These are phyloP conservation scores for Itoplectis maculator DNA, from an alignment of 2,888 invertebrate genomes.

Conservation along the genomic window DNA sequence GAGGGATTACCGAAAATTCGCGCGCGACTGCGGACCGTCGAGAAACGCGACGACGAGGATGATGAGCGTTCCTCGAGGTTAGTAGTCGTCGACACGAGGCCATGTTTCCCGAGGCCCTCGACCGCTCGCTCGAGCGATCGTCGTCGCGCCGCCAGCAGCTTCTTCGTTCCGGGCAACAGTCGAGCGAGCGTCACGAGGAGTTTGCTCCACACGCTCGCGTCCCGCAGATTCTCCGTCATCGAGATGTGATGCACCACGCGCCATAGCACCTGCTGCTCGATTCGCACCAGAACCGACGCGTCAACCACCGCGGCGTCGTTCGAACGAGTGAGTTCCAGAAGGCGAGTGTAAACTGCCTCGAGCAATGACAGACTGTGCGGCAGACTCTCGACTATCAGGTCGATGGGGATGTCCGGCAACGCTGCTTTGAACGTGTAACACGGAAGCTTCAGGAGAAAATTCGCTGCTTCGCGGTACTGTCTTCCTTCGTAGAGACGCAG, in stretches of 20 bases:
- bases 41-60: slow-evolving; percentile 31
- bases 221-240: slow-evolving; percentile 74
- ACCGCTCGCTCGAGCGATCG: slow-evolving; percentile 93
- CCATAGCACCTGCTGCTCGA: slow-evolving; percentile 93
- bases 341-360: slow-evolving; percentile 90
- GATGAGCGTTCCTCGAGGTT: slow-evolving; percentile 54
- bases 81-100: slow-evolving; percentile 87
- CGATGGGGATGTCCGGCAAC: slow-evolving; percentile 92
- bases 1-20: slow-evolving; percentile 30
- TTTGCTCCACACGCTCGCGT: slow-evolving; percentile 78
- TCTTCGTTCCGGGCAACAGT: slow-evolving; percentile 87
- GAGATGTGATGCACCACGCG: slow-evolving; percentile 92
- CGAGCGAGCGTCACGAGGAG: slow-evolving; percentile 75
- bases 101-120: slow-evolving; percentile 95
- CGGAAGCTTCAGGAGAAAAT: slow-evolving; percentile 92
- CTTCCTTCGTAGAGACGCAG: slow-evolving; percentile 94
- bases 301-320: slow-evolving; percentile 71
- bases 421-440: slow-evolving; percentile 92
- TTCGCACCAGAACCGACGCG: slow-evolving; percentile 84
- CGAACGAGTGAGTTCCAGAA: slow-evolving; percentile 73
- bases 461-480: slow-evolving; percentile 96
- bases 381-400: slow-evolving; percentile 94
- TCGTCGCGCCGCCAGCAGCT: slow-evolving; percentile 89
- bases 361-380: slow-evolving; percentile 95
- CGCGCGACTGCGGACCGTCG: slow-evolving; percentile 16